Conservation (phyloP, 2,113 vertebrate genomes). For the Muscicapa adusta region DNA sequence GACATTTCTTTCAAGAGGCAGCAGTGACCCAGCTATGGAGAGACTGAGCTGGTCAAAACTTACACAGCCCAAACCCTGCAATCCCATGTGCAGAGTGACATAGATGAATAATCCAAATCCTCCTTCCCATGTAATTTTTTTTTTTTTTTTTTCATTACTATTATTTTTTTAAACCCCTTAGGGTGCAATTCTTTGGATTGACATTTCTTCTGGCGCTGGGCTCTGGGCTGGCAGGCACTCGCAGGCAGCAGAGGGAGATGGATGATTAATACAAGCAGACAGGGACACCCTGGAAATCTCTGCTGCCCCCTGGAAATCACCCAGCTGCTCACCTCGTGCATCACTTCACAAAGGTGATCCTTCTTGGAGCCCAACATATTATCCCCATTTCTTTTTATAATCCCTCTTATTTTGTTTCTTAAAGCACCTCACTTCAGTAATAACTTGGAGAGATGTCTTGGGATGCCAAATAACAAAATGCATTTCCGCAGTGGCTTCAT, state of each 20-base stretch:
- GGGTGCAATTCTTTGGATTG: neutral
- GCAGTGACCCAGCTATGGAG: accelerated
- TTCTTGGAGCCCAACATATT: neutral
- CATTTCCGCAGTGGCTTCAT: slow-evolving; percentile 79
- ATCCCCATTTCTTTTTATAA: neutral
- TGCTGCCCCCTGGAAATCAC: neutral
- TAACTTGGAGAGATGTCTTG: slow-evolving; percentile 65
- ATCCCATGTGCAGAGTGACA: neutral
- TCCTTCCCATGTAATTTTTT: no score
- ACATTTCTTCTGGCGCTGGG: neutral
- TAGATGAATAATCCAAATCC: neutral
- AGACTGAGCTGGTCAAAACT: neutral
- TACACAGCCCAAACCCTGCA: neutral
- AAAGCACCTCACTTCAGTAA: slow-evolving; percentile 26
- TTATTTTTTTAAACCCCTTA: neutral
- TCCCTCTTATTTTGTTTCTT: neutral
- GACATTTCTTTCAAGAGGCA: neutral
- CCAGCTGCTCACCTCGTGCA: neutral
- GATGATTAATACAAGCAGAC: neutral
- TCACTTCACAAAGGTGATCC: neutral
- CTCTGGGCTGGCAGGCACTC: neutral
- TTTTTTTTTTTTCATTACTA: neutral
- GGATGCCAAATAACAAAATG: slow-evolving; percentile 77
- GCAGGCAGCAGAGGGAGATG: neutral
- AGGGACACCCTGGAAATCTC: neutral